A percentile compares a stretch with the other conserved stretches of the same genome.
phyloP scores from a whole-genome alignment of 37 sponge, comb jelly and placozoan genomes.

The Mnemiopsis leidyi region DNA sequence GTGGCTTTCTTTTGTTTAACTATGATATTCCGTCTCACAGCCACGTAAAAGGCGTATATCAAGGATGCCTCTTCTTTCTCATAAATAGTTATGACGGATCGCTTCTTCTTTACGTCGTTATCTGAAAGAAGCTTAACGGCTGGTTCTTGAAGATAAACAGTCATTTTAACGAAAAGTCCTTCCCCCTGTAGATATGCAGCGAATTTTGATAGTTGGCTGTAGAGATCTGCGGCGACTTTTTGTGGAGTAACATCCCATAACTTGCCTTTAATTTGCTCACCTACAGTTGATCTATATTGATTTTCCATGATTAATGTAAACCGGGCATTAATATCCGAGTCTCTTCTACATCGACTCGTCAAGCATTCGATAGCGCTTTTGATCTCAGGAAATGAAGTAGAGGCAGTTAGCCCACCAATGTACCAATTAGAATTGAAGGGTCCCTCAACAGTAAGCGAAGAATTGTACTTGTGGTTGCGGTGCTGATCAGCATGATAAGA shows the following conservation, averaged over 20 bases:
- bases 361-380: slow-evolving; percentile 25
- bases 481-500: neutral
- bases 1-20: slow-evolving; percentile 60
- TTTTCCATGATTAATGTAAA: neutral
- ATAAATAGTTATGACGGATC: slow-evolving; percentile 43
- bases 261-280: slow-evolving; percentile 41
- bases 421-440: slow-evolving; percentile 35
- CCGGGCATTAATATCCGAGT: slow-evolving; percentile 42
- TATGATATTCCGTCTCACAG: slow-evolving; percentile 30
- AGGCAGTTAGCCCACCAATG: neutral
- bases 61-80: slow-evolving; percentile 51
- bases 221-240: slow-evolving; percentile 9
- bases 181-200: neutral
- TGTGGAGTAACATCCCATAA: slow-evolving; percentile 59
- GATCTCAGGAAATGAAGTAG: neutral
- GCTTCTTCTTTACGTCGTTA: slow-evolving; percentile 62
- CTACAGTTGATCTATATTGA: neutral
- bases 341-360: neutral
- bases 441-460: slow-evolving; percentile 15
- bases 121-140: slow-evolving; percentile 40
- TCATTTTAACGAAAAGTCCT: neutral
- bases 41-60: slow-evolving; percentile 49
- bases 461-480: neutral
- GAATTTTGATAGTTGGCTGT: neutral
- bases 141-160: slow-evolving; percentile 42